These are phyloP conservation scores for Agrotis segetum DNA, from an alignment of 2,888 invertebrate genomes.

Conservation along the genomic window DNA sequence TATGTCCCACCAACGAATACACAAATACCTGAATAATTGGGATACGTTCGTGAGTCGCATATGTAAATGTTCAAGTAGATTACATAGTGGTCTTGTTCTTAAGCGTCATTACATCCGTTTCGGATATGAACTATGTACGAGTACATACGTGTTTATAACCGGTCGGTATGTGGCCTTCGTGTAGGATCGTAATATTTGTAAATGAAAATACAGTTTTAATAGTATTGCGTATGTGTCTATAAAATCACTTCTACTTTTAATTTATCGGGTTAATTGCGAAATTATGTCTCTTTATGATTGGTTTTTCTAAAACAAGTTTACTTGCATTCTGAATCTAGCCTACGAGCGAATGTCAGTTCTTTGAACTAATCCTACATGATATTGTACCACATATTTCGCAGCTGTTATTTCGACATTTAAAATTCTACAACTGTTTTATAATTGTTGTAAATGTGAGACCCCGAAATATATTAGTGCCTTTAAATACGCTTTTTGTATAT, in stretches of 20 bases:
- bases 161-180: conserved; percentile 68
- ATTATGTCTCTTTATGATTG: conserved; percentile 40
- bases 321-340: conserved; percentile 35
- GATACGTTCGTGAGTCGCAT: conserved; percentile 49
- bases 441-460: not conserved
- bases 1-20: conserved; percentile 30
- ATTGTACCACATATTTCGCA: conserved; percentile 29
- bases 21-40: conserved; percentile 53
- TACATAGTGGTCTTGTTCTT: conserved; percentile 34
- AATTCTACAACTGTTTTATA: not conserved
- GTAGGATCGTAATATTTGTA: conserved; percentile 60
- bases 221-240: conserved; percentile 50
- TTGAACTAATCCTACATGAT: conserved; percentile 18
- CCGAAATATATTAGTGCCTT: not conserved
- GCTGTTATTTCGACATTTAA: conserved; percentile 16
- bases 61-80: conserved; percentile 39
- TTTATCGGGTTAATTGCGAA: conserved; percentile 60
- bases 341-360: conserved; percentile 17
- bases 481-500: not conserved
- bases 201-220: conserved; percentile 63
- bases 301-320: conserved; percentile 49
- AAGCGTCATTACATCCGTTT: conserved; percentile 67
- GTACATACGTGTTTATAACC: conserved; percentile 50
- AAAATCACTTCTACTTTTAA: conserved; percentile 53
- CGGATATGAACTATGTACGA: conserved; percentile 47